A percentile compares a stretch with the other conserved stretches of the same genome.
These are phyloP conservation scores for Characodon lateralis DNA, from an alignment of 2,797 vertebrate genomes.

Conservation along the genomic window DNA sequence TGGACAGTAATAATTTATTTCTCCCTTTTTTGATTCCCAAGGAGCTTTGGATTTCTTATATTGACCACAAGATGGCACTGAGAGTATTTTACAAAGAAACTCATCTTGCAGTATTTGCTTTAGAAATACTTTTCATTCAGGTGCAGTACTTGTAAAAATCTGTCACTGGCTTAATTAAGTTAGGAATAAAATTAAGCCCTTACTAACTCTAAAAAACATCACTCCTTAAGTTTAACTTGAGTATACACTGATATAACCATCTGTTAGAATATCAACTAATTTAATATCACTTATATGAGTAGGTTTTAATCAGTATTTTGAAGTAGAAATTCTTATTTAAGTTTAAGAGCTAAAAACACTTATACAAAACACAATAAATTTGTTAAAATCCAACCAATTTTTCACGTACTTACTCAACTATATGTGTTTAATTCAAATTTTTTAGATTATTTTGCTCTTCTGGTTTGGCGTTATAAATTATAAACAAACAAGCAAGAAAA, in stretches of 20 bases:
- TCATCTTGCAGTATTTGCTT: not conserved
- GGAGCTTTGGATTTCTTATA: slow-evolving; percentile 7
- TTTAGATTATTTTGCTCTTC: no score
- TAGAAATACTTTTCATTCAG: not conserved
- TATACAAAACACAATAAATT: no score
- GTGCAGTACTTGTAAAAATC: not conserved
- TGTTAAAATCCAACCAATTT: no score
- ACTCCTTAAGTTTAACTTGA: not conserved
- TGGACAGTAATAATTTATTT: not conserved
- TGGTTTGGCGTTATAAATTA: no score
- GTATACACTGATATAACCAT: not conserved
- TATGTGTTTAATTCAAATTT: no score
- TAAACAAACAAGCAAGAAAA: no score
- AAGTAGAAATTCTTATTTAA: no score
- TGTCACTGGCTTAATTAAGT: not conserved
- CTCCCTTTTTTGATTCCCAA: not conserved
- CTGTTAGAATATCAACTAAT: no score
- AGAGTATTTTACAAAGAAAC: not conserved
- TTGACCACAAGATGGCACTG: slow-evolving; percentile 63
- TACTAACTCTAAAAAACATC: not conserved
- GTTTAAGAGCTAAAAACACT: no score
- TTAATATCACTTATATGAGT: no score
- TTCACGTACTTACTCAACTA: no score
- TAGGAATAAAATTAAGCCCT: not conserved
- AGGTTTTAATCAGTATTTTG: no score